Conservation (phyloP, 1,140 invertebrate species). For the Coptotermes formosanus region DNA sequence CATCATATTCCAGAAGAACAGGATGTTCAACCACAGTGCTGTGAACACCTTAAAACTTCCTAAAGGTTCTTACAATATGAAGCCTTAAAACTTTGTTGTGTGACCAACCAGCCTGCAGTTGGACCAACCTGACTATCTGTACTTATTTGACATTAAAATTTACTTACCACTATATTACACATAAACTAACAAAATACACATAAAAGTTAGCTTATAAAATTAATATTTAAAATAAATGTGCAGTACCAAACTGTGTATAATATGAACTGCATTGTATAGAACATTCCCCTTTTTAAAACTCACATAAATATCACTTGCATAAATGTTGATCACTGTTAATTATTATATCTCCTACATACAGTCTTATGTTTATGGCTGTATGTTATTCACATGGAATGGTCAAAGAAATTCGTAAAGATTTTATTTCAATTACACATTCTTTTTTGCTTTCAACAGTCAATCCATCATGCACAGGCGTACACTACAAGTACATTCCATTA, state of each 20-base stretch:
- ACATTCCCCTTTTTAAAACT: neutral
- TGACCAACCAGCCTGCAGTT: no score
- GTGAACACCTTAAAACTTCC: no score
- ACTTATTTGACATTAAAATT: neutral
- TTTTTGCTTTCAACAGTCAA: neutral
- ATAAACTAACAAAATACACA: constrained; percentile 1
- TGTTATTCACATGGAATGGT: neutral
- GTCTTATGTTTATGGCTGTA: neutral
- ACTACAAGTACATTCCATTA: constrained; percentile 93
- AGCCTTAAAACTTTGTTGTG: no score
- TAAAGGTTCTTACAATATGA: no score
- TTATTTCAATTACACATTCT: neutral
- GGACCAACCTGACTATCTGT: no score
- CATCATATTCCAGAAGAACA: no score
- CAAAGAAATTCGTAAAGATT: neutral
- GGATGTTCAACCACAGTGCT: no score
- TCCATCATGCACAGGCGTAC: neutral
- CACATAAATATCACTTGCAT: neutral
- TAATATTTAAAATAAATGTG: neutral
- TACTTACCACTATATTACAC: neutral
- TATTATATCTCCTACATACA: neutral
- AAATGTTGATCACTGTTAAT: neutral
- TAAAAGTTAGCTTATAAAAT: neutral
- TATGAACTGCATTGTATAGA: neutral
- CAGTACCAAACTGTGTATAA: neutral